Evolutionary conservation across 2,113 vertebrate species (phyloP).

Genomic region (Gymnobelideus leadbeateri): DNA sequence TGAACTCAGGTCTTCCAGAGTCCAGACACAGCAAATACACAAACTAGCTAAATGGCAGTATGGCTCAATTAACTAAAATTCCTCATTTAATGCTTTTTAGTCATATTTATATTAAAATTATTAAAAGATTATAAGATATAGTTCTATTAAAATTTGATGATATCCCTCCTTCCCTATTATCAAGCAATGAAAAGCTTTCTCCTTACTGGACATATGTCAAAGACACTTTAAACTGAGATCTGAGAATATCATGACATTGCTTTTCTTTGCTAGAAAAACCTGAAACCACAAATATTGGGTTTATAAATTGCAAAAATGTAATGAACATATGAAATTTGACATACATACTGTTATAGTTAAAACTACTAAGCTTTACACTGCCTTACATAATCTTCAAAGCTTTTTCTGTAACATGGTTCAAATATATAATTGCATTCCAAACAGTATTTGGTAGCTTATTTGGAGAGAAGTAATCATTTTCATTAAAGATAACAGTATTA

Average conservation of each 20-base stretch:
- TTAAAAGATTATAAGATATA: slow-evolving; percentile 24
- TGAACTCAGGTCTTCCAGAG: neutral
- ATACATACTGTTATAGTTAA: neutral
- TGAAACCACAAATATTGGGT: slow-evolving; percentile 9
- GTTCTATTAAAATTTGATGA: neutral
- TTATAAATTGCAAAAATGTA: slow-evolving; percentile 28
- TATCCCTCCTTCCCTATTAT: slow-evolving; percentile 47
- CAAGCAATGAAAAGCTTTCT: slow-evolving; percentile 26
- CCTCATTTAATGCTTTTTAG: slow-evolving; percentile 42
- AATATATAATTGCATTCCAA: neutral
- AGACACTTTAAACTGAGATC: slow-evolving; percentile 20
- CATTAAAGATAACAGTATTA: neutral
- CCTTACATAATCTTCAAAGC: neutral
- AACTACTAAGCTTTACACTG: neutral
- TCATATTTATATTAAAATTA: slow-evolving; percentile 37
- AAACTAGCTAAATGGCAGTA: neutral
- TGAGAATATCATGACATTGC: slow-evolving; percentile 17
- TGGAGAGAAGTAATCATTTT: slow-evolving; percentile 9
- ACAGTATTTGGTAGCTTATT: slow-evolving; percentile 14
- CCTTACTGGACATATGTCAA: slow-evolving; percentile 34
- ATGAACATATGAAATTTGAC: neutral
- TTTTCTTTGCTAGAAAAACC: slow-evolving; percentile 40
- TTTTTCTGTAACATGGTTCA: neutral
- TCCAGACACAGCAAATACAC: neutral
- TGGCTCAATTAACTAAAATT: slow-evolving; percentile 22